Evolutionary conservation across 1,140 invertebrate species (phyloP).

Genomic region (Megalopta genalis): DNA sequence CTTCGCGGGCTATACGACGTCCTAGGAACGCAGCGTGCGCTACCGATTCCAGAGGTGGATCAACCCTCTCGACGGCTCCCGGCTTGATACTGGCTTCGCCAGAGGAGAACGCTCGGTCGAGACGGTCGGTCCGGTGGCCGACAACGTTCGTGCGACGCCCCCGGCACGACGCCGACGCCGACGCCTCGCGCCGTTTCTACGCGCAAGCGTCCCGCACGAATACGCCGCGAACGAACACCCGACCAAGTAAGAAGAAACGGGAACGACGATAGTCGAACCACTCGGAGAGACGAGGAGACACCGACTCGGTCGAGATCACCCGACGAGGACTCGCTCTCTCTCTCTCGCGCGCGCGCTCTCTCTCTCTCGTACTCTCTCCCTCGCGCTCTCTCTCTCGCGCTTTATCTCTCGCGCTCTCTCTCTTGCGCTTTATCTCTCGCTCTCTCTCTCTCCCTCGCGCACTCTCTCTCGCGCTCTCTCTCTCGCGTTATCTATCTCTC

Average conservation of each 20-base stretch:
- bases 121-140: constrained; percentile 59
- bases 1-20: too few relatives aligned
- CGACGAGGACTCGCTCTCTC: constrained; percentile 5
- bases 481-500: too few relatives aligned
- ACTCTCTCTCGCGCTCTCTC: background rate
- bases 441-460: background rate
- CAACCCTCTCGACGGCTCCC: constrained; percentile 66
- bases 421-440: background rate
- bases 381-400: too few relatives aligned
- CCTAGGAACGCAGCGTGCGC: background rate
- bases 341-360: too few relatives aligned
- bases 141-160: constrained; percentile 66
- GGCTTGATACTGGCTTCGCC: constrained; percentile 69
- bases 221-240: constrained; percentile 11
- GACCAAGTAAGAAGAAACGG: constrained; percentile 1
- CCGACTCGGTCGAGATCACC: background rate
- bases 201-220: constrained; percentile 44
- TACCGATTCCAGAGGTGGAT: constrained; percentile 54
- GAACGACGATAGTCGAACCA: background rate
- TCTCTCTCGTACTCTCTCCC: too few relatives aligned
- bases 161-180: constrained; percentile 65
- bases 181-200: constrained; percentile 59
- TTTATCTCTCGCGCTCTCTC: background rate
- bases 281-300: background rate
- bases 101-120: constrained; percentile 60